A percentile compares a stretch with the other conserved stretches of the same genome.
Evolutionary conservation across 2,797 vertebrate species (phyloP).

Genomic region (Trichosurus vulpecula): DNA sequence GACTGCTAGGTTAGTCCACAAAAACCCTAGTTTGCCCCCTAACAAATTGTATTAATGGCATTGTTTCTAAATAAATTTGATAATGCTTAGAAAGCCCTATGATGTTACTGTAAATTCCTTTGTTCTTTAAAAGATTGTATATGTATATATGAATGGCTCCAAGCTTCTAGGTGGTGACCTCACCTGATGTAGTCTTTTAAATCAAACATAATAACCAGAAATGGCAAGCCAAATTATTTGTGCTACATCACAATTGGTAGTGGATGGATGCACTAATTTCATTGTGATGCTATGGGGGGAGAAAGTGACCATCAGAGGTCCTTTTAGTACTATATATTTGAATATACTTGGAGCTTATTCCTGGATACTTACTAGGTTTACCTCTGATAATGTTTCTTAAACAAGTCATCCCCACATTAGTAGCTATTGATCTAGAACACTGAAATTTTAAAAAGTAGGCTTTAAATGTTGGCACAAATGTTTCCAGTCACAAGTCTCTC

Average conservation of each 20-base stretch:
- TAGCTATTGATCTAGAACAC: background rate
- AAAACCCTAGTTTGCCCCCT: background rate
- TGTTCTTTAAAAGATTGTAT: background rate
- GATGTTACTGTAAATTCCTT: background rate
- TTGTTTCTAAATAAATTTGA: too few relatives aligned
- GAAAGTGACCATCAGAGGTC: background rate
- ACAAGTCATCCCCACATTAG: background rate
- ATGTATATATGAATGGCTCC: background rate
- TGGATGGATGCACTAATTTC: background rate
- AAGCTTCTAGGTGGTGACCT: background rate
- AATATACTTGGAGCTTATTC: background rate
- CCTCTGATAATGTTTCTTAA: background rate
- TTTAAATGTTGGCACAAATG: constrained; percentile 28
- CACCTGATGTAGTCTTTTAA: too few relatives aligned
- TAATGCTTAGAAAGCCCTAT: too few relatives aligned
- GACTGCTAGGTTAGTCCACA: background rate
- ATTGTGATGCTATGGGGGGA: background rate
- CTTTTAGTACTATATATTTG: background rate
- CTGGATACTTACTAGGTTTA: background rate
- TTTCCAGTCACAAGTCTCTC: constrained; percentile 32
- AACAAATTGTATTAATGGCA: too few relatives aligned
- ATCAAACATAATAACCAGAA: too few relatives aligned
- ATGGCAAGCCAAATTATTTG: too few relatives aligned
- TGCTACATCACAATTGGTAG: too few relatives aligned
- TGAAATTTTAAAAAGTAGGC: background rate